Conservation (phyloP, 92 coral and sea anemone genomes). For the Epizoanthus scotinus region DNA sequence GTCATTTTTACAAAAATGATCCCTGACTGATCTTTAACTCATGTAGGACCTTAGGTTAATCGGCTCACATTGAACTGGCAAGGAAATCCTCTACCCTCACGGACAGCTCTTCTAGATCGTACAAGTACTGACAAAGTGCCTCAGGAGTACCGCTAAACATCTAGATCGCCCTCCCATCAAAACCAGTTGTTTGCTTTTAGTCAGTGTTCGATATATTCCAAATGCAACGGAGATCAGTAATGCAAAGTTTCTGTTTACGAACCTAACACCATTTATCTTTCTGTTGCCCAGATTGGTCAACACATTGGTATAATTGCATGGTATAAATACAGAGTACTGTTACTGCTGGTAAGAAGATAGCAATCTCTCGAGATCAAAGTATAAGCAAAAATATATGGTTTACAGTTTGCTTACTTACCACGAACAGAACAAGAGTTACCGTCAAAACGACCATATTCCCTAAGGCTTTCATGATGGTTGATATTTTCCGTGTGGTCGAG, state of each 20-base stretch:
- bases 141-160: too few relatives aligned
- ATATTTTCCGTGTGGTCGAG: conserved; percentile 6
- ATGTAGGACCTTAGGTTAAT: background rate
- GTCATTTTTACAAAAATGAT: background rate
- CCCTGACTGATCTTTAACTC: background rate
- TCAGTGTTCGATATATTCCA: too few relatives aligned
- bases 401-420: conserved; percentile 6
- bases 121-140: too few relatives aligned
- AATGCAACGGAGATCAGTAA: too few relatives aligned
- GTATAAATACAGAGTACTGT: too few relatives aligned
- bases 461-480: conserved; percentile 5
- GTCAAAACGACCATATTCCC: conserved; percentile 17
- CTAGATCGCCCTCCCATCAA: too few relatives aligned
- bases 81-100: conserved; percentile 6
- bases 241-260: too few relatives aligned
- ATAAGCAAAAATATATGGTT: background rate
- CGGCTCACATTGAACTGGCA: background rate
- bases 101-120: background rate
- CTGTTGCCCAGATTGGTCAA: too few relatives aligned
- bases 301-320: too few relatives aligned
- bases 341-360: conserved; percentile 3
- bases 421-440: background rate
- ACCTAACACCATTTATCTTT: too few relatives aligned
- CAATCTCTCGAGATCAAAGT: conserved; percentile 14
- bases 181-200: too few relatives aligned